Evolutionary conservation across 2,888 invertebrate species (phyloP).

Genomic region (Lasioglossum leucozonium): DNA sequence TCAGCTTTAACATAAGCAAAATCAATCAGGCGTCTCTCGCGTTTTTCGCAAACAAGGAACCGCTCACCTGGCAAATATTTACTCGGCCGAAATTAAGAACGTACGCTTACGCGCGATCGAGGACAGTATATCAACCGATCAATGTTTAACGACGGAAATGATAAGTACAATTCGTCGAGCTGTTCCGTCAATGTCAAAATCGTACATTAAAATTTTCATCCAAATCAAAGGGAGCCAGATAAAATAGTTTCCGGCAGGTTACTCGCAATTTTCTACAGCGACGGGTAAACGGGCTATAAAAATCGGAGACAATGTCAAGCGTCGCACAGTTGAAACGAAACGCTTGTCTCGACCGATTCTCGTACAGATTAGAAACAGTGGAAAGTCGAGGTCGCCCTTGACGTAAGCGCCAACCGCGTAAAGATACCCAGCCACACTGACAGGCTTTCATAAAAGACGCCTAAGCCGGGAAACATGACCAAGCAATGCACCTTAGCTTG

Average conservation of each 20-base stretch:
- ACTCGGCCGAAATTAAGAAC: constrained; percentile 3
- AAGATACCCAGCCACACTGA: constrained; percentile 55
- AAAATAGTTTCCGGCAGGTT: not conserved
- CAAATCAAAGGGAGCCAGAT: not conserved
- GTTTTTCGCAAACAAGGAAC: not conserved
- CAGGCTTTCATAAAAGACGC: constrained; percentile 59
- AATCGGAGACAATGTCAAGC: constrained; percentile 9
- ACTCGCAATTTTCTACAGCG: not conserved
- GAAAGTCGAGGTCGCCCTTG: constrained; percentile 74
- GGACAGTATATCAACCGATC: constrained; percentile 18
- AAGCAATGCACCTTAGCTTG: constrained; percentile 20
- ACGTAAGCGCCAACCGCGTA: constrained; percentile 70
- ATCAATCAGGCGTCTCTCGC: not conserved
- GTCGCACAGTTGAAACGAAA: constrained; percentile 50
- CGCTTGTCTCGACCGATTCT: constrained; percentile 67
- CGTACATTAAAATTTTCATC: not conserved
- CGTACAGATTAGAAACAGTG: constrained; percentile 68
- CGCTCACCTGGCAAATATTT: constrained; percentile 9
- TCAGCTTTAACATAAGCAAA: constrained; percentile 22
- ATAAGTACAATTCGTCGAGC: too few species aligned
- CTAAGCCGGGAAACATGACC: constrained; percentile 47
- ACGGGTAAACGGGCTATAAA: constrained; percentile 26
- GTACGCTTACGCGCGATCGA: not conserved
- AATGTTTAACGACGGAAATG: constrained; percentile 9
- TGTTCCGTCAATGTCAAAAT: too few species aligned